These are phyloP conservation scores for Nannospalax galili DNA, from an alignment of 2,113 vertebrate species.

Conservation along the genomic window DNA sequence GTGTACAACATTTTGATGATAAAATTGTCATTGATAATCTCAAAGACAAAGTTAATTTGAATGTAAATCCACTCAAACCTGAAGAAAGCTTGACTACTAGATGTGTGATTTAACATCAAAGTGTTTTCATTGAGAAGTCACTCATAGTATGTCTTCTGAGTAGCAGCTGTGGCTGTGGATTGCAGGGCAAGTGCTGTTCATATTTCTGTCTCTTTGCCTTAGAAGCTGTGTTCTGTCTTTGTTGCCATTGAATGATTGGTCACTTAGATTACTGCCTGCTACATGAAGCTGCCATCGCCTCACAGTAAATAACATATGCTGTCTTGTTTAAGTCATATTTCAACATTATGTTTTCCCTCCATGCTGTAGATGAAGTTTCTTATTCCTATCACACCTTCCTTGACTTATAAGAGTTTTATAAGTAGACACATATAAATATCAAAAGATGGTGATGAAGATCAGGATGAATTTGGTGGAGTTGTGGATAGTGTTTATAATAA, in stretches of 20 bases:
- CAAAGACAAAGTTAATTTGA: background rate
- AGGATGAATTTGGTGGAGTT: background rate
- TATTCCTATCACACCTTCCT: background rate
- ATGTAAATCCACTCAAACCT: background rate
- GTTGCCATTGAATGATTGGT: slow-evolving; percentile 52
- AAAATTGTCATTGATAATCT: background rate
- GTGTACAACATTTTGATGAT: background rate
- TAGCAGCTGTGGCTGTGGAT: slow-evolving; percentile 54
- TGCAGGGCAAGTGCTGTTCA: slow-evolving; percentile 37
- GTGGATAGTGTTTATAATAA: background rate
- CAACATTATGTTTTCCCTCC: background rate
- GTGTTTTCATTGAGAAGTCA: background rate
- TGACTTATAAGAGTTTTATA: background rate
- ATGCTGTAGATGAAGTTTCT: background rate
- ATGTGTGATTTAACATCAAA: slow-evolving; percentile 19
- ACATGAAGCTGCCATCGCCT: background rate
- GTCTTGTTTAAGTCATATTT: slow-evolving; percentile 60
- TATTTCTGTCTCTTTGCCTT: slow-evolving; percentile 62
- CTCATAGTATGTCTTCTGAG: slow-evolving; percentile 3
- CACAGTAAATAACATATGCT: slow-evolving; percentile 58
- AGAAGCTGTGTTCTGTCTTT: background rate
- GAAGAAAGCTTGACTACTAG: background rate
- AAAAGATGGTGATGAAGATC: background rate
- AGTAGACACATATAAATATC: background rate
- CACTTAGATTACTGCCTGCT: slow-evolving; percentile 10